Percentiles rank a stretch among this genome's conserved stretches.
Evolutionary conservation across 2,888 invertebrate species (phyloP).

Genomic region (Pseudoips prasinana): DNA sequence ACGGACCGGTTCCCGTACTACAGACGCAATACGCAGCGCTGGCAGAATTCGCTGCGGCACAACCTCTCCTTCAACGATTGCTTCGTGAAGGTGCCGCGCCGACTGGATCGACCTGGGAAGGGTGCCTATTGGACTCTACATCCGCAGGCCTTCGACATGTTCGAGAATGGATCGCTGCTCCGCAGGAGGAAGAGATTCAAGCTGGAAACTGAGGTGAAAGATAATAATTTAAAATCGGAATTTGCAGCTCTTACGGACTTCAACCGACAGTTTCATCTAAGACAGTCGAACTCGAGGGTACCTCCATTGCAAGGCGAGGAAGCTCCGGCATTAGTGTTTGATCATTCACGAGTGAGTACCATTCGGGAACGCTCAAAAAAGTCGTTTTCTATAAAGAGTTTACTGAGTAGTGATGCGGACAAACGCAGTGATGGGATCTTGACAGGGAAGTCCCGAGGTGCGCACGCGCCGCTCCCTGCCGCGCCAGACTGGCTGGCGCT

Average conservation of each 20-base stretch:
- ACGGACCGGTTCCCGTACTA: constrained; percentile 95
- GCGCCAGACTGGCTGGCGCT: constrained; percentile 45
- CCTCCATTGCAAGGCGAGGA: constrained; percentile 41
- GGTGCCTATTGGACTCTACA: constrained; percentile 94
- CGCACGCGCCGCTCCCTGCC: constrained; percentile 23
- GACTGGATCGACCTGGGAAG: constrained; percentile 91
- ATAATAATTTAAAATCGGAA: constrained; percentile 84
- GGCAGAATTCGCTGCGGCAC: constrained; percentile 93
- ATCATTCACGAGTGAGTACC: constrained; percentile 21
- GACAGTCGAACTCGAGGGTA: constrained; percentile 39
- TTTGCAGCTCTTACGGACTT: constrained; percentile 82
- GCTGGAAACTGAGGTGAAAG: constrained; percentile 83
- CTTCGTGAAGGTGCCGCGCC: constrained; percentile 93
- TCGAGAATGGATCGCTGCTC: constrained; percentile 94
- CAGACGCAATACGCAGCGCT: constrained; percentile 92
- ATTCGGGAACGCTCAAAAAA: constrained; percentile 78
- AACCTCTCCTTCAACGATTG: constrained; percentile 98
- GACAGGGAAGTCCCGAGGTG: constrained; percentile 38
- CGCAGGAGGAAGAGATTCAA: constrained; percentile 92
- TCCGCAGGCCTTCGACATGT: constrained; percentile 92
- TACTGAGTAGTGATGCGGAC: constrained; percentile 87
- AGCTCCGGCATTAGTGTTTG: constrained; percentile 22
- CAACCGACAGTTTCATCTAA: constrained; percentile 82
- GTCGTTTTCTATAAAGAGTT: constrained; percentile 92
- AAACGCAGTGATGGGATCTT: constrained; percentile 27